phyloP scores from a whole-genome alignment of 2,113 vertebrate species.

The Parotia lawesii region DNA sequence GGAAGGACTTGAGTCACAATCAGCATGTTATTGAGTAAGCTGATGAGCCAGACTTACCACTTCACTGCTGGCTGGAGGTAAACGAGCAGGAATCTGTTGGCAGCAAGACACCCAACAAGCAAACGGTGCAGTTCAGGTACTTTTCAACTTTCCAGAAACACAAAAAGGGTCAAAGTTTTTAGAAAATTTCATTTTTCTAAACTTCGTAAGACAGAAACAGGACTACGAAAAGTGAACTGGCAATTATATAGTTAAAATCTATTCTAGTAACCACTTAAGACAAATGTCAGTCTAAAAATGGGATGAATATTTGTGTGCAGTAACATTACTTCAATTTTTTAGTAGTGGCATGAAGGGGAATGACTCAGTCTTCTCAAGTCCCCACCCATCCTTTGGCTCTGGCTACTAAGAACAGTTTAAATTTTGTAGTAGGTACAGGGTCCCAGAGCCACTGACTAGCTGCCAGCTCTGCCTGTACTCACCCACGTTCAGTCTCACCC shows the following conservation, averaged over 20 bases:
- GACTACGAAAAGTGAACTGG: background rate
- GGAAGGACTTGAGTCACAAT: background rate
- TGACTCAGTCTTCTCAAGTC: conserved; percentile 5
- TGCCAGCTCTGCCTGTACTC: background rate
- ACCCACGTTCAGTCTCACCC: background rate
- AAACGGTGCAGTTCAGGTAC: background rate
- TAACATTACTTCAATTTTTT: background rate
- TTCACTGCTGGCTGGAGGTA: background rate
- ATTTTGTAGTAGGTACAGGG: background rate
- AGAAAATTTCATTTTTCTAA: background rate
- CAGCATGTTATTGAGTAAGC: background rate
- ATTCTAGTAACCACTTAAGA: background rate
- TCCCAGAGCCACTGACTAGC: background rate
- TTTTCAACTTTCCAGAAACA: background rate
- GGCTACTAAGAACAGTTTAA: background rate
- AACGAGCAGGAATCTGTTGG: background rate
- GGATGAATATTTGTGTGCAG: background rate
- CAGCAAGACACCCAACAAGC: background rate
- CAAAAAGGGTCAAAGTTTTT: background rate
- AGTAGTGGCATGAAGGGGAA: background rate
- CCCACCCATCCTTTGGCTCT: background rate
- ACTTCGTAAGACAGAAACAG: background rate
- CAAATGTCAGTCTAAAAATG: background rate
- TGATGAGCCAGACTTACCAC: background rate
- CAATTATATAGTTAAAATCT: background rate